A percentile compares a stretch with the other conserved stretches of the same genome.
phyloP scores from a whole-genome alignment of 2,888 invertebrate species.

The Biston betularia region DNA sequence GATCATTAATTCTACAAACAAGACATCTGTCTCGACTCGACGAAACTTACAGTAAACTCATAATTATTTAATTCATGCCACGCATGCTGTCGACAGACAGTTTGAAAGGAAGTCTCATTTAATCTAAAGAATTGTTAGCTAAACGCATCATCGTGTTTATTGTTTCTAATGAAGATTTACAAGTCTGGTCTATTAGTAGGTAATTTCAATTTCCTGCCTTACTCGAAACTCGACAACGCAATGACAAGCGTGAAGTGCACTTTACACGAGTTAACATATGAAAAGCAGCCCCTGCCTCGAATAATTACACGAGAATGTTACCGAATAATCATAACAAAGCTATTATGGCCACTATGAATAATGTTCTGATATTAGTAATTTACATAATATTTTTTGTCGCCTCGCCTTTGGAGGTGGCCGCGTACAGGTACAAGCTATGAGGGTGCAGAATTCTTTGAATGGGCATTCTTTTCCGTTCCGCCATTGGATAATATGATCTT shows the following conservation, averaged over 20 bases:
- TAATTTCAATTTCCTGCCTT: constrained; percentile 27
- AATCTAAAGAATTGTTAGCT: constrained; percentile 20
- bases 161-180: constrained; percentile 35
- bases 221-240: constrained; percentile 35
- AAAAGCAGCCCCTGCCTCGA: constrained; percentile 57
- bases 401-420: constrained; percentile 81
- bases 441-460: constrained; percentile 86
- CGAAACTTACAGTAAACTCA: constrained; percentile 27
- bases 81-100: constrained; percentile 19
- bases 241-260: constrained; percentile 64
- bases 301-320: constrained; percentile 74
- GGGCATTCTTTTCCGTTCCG: constrained; percentile 59
- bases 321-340: constrained; percentile 83
- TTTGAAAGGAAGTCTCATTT: constrained; percentile 31
- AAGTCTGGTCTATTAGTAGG: constrained; percentile 20
- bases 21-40: constrained; percentile 27
- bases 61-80: constrained; percentile 22
- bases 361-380: constrained; percentile 81
- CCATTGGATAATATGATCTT: constrained; percentile 48
- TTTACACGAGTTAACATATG: constrained; percentile 60
- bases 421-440: constrained; percentile 83
- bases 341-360: constrained; percentile 82
- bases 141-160: constrained; percentile 22
- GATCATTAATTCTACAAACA: constrained; percentile 27
- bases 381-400: constrained; percentile 83